These are phyloP conservation scores for Antheraea pernyi DNA, from an alignment of 1,140 invertebrate genomes.

Conservation along the genomic window DNA sequence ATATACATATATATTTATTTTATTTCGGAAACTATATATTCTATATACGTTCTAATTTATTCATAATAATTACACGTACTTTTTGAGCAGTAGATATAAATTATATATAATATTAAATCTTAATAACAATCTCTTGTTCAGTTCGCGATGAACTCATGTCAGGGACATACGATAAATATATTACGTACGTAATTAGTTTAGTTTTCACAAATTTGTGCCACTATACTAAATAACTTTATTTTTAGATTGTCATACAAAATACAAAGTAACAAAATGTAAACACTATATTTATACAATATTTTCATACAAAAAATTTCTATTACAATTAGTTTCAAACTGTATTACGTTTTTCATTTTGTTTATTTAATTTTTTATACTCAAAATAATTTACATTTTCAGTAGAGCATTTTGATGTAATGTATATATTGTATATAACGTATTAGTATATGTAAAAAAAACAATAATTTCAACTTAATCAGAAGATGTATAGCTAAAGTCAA, in stretches of 20 bases:
- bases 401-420: neutral
- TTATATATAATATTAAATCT: slow-evolving; percentile 41
- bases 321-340: too few relatives aligned
- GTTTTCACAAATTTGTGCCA: slow-evolving; percentile 48
- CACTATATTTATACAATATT: too few relatives aligned
- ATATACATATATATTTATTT: neutral
- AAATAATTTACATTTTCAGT: neutral
- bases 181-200: slow-evolving; percentile 24
- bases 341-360: too few relatives aligned
- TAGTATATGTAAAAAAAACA: neutral
- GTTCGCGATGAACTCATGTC: slow-evolving; percentile 61
- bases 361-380: too few relatives aligned
- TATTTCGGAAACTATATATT: neutral
- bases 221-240: slow-evolving; percentile 15
- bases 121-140: slow-evolving; percentile 61
- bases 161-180: slow-evolving; percentile 56
- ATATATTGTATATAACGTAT: neutral
- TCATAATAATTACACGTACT: slow-evolving; percentile 14
- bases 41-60: neutral
- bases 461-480: slow-evolving; percentile 12
- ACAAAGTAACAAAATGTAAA: neutral
- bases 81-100: slow-evolving; percentile 5
- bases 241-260: neutral
- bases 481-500: slow-evolving; percentile 45
- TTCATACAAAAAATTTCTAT: too few relatives aligned